Base-by-base conservation (phyloP, 2,888 invertebrate species). In the Eumerus sabulonum region DNA sequence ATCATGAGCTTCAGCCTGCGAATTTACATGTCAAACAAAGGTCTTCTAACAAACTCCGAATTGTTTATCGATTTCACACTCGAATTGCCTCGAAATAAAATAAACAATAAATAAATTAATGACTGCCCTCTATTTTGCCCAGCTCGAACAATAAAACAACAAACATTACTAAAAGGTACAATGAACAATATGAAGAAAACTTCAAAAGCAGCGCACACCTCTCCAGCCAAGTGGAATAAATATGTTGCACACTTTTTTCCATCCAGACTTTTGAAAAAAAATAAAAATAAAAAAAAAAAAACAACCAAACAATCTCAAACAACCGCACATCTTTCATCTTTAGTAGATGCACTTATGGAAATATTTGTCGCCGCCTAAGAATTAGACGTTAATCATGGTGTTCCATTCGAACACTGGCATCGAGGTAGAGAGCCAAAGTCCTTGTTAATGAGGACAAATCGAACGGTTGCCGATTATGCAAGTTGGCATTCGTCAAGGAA, bases 161-260 rank as follows among this genome's bases (percentile, higher is more conserved):
- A 27, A 27, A 27, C 12, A n/a, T 11, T 5, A 14, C 12, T 13
- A n/a, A 72, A 62, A 57, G 60, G 47, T 67, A 17, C 47, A 42
- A 59, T 19, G n/a, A 68, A 9, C 42, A 19, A 47, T 40, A 56
- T 9, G 54, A 62, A 36, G 47, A 51, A 64, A 45, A 70, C 64
- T 66, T 63, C 76, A 81, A 76, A 76, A 59, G 60, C 16, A 51
- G 56, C 48, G 63, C 51, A 27, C 51, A 40, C 27, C 16, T 14
- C 45, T 66, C 53, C 64, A 81, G 5, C 14, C 27, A 57, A 57
- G 51, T 62, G 81, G 71, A 81, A 81, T 63, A 81, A 81, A 81
- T 81, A 38, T 42, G 57, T 66, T 81, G 81, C 81, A 81, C 81
- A 71, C 81, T 71, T 81, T 70, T 60, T 67, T 47, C 45, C n/a